Base-by-base conservation (phyloP, 2,113 vertebrate genomes). In the Lethenteron camtschaticum region DNA sequence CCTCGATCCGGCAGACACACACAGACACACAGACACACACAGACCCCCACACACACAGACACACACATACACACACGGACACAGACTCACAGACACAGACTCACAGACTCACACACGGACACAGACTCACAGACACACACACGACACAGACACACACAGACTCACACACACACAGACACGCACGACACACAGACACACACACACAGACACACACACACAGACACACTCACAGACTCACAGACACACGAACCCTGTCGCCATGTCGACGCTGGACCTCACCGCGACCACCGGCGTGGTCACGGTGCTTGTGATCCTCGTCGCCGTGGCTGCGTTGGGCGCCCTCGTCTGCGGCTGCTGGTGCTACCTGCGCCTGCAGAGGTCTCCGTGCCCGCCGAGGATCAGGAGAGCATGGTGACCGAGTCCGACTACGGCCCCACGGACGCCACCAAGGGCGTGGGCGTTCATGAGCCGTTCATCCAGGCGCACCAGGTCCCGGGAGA, bases 281-380 rank as follows among this genome's bases (percentile, higher is more conserved):
- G 84, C 87, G 71, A 85, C 76, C 77, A 90, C 86, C 0, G 86
- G 85, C 0, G 85, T 89, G 73, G 87, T 88, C 74, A 89, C 87
- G 0, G 84, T 89, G 18, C 83, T 89, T 0, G 86, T 90, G 59
- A 88, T 77, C 72, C 80, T 89, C 73, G 88, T 90, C 0, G 86
- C 86, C 56, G 77, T 89, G 0, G 86, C 86, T 0, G 86, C 86
- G n/a, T 81, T 90, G 56, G 85, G 86, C 55, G 85, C 86, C 58
- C 75, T 90, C 74, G 88, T 90, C 74, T 80, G 87, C 69, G 86
- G 85, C 73, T 90, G 87, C 78, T 90, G 86, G 86, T 90, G 87
- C 76, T 90, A 88, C 77, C 75, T 90, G 74, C 78, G 83, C 1
- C 79, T 90, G 60, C 86, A 89, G 77, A 83, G 82, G 71, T 78